These are phyloP conservation scores for Alloscopus bannaensis DNA, from an alignment of 2,888 invertebrate species.

Conservation along the genomic window DNA sequence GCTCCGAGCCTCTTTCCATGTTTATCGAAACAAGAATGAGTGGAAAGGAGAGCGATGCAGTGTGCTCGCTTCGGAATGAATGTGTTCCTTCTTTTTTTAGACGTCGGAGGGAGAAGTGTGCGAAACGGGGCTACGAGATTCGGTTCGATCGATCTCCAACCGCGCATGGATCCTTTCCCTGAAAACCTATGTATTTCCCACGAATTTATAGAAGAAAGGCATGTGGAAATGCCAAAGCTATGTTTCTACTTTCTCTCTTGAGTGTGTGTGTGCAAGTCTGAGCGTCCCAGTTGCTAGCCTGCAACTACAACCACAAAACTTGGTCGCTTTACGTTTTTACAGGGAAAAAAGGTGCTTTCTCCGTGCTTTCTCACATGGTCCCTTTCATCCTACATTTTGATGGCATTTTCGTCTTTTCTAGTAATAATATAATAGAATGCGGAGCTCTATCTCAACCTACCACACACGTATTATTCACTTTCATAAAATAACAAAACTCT, in stretches of 20 bases:
- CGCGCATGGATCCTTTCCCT: constrained; percentile 67
- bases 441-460: constrained; percentile 4
- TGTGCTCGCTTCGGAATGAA: too few relatives aligned
- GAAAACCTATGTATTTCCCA: constrained; percentile 54
- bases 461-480: constrained; percentile 4
- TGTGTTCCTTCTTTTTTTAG: constrained; percentile 38
- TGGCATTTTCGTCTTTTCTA: constrained; percentile 20
- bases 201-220: constrained; percentile 33
- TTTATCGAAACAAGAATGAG: constrained; percentile 54
- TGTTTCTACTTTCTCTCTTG: too few relatives aligned
- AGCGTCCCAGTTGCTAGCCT: constrained; percentile 26
- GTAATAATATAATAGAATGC: constrained; percentile 13
- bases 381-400: too few relatives aligned
- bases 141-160: constrained; percentile 69
- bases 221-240: constrained; percentile 49
- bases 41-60: constrained; percentile 44
- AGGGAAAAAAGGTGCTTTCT: constrained; percentile 9
- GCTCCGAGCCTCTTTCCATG: constrained; percentile 59
- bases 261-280: too few relatives aligned
- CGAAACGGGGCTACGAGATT: constrained; percentile 60
- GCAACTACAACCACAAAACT: constrained; percentile 22
- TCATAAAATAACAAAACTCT: constrained; percentile 3
- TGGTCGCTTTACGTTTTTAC: constrained; percentile 2
- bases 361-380: neutral
- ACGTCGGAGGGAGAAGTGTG: constrained; percentile 46